Evolutionary conservation across 2,113 vertebrate genomes (phyloP).

Genomic region (Callocephalon fimbriatum): DNA sequence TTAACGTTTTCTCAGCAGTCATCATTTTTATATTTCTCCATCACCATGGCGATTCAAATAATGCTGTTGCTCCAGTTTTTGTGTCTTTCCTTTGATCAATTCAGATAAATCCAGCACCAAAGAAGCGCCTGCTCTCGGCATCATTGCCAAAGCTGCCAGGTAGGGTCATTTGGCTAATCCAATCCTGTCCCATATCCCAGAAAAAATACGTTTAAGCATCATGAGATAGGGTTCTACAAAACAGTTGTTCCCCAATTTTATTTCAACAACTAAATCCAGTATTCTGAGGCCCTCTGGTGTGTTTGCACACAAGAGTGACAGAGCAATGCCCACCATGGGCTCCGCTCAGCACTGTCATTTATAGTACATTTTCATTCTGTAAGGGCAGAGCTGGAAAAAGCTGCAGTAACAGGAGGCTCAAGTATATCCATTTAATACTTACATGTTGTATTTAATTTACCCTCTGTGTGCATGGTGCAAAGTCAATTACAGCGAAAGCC

Average conservation of each 20-base stretch:
- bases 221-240: background rate
- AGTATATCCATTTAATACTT: background rate
- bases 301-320: background rate
- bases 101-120: background rate
- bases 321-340: accelerated
- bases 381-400: background rate
- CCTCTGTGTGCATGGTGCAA: background rate
- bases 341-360: accelerated
- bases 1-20: background rate
- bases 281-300: background rate
- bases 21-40: background rate
- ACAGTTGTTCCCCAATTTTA: background rate
- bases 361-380: accelerated
- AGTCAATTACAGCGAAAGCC: background rate
- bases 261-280: background rate
- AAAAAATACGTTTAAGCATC: background rate
- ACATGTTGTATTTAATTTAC: background rate
- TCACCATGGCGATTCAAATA: background rate
- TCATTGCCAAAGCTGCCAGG: background rate
- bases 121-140: background rate
- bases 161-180: background rate
- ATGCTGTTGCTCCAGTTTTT: background rate
- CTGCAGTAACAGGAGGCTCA: background rate
- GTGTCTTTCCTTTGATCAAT: background rate
- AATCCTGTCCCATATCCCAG: background rate